Percentiles rank a stretch among this genome's conserved stretches.
These are phyloP conservation scores for Lucinisca nassula DNA, from an alignment of 2,888 invertebrate species.

Conservation along the genomic window DNA sequence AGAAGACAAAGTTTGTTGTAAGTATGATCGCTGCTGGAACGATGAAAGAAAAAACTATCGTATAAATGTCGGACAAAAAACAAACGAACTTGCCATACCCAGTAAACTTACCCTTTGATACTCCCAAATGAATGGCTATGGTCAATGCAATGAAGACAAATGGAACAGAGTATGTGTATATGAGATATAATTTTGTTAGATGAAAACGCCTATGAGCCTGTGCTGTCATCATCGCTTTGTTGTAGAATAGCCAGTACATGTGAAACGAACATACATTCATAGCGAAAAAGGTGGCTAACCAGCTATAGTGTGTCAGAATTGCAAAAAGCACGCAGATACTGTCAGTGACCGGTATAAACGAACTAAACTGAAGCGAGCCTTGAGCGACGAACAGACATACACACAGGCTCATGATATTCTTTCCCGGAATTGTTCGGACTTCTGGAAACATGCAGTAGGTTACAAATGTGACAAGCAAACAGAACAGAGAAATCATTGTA, in stretches of 20 bases:
- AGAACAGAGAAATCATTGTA: conserved; percentile 50
- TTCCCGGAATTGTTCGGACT: conserved; percentile 68
- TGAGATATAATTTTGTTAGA: conserved; percentile 4
- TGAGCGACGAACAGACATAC: conserved; percentile 59
- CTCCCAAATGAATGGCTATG: conserved; percentile 3
- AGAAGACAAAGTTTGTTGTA: conserved; percentile 70
- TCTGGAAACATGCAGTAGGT: conserved; percentile 61
- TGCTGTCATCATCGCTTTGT: not conserved
- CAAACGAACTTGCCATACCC: conserved; percentile 68
- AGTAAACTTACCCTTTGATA: conserved; percentile 30
- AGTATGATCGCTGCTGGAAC: conserved; percentile 68
- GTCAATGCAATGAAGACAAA: conserved; percentile 35
- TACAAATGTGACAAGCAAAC: conserved; percentile 57
- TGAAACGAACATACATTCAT: conserved; percentile 70
- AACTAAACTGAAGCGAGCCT: conserved; percentile 48
- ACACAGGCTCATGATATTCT: conserved; percentile 65
- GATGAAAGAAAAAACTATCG: conserved; percentile 68
- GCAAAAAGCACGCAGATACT: conserved; percentile 46
- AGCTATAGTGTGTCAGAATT: conserved; percentile 57
- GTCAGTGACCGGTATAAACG: not conserved
- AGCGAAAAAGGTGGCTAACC: conserved; percentile 64
- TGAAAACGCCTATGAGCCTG: not conserved
- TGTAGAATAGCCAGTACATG: conserved; percentile 62
- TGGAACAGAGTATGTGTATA: conserved; percentile 48
- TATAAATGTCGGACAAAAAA: conserved; percentile 44